Evolutionary conservation across 2,888 invertebrate species (phyloP), one percentile per base, ranked within the genome.

Genomic region (Mechanitis messenoides): DNA sequence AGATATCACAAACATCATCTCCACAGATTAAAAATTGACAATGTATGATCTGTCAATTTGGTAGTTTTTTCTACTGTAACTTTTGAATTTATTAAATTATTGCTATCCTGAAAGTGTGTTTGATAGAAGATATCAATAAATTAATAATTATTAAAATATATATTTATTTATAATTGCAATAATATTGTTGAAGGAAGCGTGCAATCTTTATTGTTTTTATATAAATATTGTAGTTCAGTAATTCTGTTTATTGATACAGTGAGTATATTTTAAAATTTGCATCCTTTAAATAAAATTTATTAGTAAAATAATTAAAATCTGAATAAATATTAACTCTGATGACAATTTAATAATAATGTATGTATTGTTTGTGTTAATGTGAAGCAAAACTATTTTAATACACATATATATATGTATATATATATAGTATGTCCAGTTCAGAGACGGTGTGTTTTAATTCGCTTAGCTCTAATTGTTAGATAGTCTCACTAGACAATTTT

Each of bases 401-500:
- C 9, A 50, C 11, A 31, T 3, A 50, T 31, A 31, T 50, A 50
- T 50, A 50, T 31, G 4, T 7, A 28, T 20, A 28, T 28, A 47
- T 28, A 20, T 20, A 20, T 47, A 20, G 12, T 50, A 31, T 31
- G n/a, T 50, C 31, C 31, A 31, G 31, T 11, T 6, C 69, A 69
- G 66, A 70, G 71, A 67, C 66, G 58, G 9, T 42, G 74, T 20
- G 69, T 75, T 73, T 77, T 66, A 77, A 77, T 76, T 80, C 79
- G 78, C 77, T 78, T 83, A 79, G 77, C 71, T 77, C 74, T 83
- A 79, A 81, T 80, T 79, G 72, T 79, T 83, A 83, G 78, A 81
- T 84, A 83, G 82, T 78, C 76, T 80, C 80, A 80, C 75, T 84
- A 81, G 82, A 83, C 80, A 84, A 82, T 83, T 85, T 83, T 79